Evolutionary conservation across 1,140 invertebrate genomes (phyloP).

Genomic region (Zaprionus ornatus): DNA sequence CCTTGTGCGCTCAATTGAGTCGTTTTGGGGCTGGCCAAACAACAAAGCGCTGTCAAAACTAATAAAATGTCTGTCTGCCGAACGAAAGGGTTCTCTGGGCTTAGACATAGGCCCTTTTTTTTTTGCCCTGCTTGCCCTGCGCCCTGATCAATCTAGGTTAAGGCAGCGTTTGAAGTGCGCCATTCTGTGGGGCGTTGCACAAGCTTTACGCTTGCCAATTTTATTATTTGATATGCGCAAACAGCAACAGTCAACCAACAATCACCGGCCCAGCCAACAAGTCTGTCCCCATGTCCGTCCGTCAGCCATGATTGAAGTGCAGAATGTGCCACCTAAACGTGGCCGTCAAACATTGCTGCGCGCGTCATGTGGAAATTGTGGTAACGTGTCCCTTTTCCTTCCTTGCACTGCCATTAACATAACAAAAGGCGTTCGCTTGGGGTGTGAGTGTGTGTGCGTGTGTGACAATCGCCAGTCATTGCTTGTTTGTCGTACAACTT

Average conservation of each 20-base stretch:
- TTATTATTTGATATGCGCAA: constrained; percentile 81
- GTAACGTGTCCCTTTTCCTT: constrained; percentile 63
- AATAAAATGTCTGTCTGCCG: constrained; percentile 79
- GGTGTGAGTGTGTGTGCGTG: not conserved
- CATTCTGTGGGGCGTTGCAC: constrained; percentile 35
- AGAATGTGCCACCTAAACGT: constrained; percentile 57
- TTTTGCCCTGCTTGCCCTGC: constrained; percentile 24
- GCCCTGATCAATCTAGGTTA: constrained; percentile 59
- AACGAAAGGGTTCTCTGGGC: constrained; percentile 59
- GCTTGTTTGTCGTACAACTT: constrained; percentile 54
- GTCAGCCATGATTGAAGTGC: constrained; percentile 56
- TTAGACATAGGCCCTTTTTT: constrained; percentile 19
- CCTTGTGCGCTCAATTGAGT: constrained; percentile 31
- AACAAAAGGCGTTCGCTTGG: constrained; percentile 63
- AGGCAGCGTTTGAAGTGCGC: constrained; percentile 62
- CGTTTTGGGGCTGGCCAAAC: constrained; percentile 26
- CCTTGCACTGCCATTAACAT: constrained; percentile 71
- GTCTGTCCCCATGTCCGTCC: not conserved
- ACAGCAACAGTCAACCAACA: constrained; percentile 45
- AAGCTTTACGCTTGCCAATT: constrained; percentile 51
- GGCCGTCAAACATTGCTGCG: constrained; percentile 30
- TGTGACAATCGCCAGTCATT: constrained; percentile 35
- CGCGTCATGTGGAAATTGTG: constrained; percentile 69
- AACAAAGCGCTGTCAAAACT: constrained; percentile 82
- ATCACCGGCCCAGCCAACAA: constrained; percentile 4